phyloP scores from a whole-genome alignment of 2,113 vertebrate species.

The Dicentrarchus labrax region DNA sequence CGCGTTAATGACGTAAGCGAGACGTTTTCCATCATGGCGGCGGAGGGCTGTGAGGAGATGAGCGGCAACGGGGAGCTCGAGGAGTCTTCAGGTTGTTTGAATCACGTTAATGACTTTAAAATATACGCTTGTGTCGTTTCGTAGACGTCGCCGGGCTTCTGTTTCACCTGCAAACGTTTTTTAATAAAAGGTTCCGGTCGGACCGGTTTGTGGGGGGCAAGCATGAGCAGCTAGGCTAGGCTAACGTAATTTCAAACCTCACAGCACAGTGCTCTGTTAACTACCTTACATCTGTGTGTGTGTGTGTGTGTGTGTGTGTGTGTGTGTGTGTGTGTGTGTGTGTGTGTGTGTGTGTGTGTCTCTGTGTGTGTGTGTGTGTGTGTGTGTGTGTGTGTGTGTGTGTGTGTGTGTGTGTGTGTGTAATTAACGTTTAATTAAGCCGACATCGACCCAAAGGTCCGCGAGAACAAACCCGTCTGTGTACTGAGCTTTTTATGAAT shows the following conservation, averaged over 20 bases:
- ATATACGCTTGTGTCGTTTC: fast-evolving
- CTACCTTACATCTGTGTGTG: not conserved
- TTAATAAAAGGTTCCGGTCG: not conserved
- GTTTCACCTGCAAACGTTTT: not conserved
- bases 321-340: too few species aligned
- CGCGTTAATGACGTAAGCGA: constrained; percentile 64
- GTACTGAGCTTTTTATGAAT: constrained; percentile 19
- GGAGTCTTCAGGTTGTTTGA: constrained; percentile 72
- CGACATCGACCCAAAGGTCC: not conserved
- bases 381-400: too few species aligned
- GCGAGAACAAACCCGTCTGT: too few species aligned
- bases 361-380: too few species aligned
- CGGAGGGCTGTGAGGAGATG: constrained; percentile 77
- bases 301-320: too few species aligned
- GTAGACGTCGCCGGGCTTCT: fast-evolving
- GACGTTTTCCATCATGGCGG: constrained; percentile 80
- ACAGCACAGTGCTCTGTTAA: not conserved
- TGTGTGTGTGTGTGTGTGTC: too few species aligned
- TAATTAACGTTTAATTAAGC: not conserved
- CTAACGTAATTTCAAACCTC: constrained; percentile 35
- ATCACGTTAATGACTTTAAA: not conserved
- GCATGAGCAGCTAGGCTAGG: constrained; percentile 60
- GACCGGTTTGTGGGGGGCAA: not conserved
- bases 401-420: too few species aligned
- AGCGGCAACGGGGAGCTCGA: constrained; percentile 75